phyloP scores from a whole-genome alignment of 2,888 invertebrate species.

The Drosophila borealis region DNA sequence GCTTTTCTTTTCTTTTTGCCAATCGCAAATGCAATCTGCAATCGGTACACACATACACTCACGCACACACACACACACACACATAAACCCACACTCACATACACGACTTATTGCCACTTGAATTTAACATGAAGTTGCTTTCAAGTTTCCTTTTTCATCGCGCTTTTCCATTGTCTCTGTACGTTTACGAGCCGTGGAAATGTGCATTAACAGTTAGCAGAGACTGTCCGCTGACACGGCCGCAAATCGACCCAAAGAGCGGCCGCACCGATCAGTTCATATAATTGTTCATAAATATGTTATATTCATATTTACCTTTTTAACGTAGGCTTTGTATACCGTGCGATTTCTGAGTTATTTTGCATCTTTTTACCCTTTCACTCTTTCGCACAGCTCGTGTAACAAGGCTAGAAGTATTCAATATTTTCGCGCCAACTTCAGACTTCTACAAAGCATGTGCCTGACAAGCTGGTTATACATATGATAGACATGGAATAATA shows the following conservation, averaged over 20 bases:
- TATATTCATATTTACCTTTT: too few species aligned
- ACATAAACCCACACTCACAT: not conserved
- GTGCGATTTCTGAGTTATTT: too few species aligned
- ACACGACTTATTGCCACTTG: conserved; percentile 55
- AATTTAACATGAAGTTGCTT: conserved; percentile 61
- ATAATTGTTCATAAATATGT: too few species aligned
- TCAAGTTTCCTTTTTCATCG: conserved; percentile 54
- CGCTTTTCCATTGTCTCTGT: conserved; percentile 7
- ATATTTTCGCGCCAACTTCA: not conserved
- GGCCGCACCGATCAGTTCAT: not conserved
- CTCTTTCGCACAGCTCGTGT: too few species aligned
- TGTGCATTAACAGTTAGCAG: conserved; percentile 69
- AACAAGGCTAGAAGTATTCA: not conserved
- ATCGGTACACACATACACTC: conserved; percentile 19
- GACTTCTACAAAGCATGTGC: too few species aligned
- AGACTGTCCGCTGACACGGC: conserved; percentile 5
- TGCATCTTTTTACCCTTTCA: too few species aligned
- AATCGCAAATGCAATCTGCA: conserved; percentile 51
- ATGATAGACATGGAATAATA: too few species aligned
- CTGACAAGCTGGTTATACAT: too few species aligned
- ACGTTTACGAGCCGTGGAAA: conserved; percentile 77
- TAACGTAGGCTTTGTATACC: too few species aligned
- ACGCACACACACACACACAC: conserved; percentile 5
- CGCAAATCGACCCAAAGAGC: conserved; percentile 5
- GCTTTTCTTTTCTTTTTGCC: conserved; percentile 12